Conservation (phyloP, 2,113 vertebrate species). For the Bubalus kerabau region DNA sequence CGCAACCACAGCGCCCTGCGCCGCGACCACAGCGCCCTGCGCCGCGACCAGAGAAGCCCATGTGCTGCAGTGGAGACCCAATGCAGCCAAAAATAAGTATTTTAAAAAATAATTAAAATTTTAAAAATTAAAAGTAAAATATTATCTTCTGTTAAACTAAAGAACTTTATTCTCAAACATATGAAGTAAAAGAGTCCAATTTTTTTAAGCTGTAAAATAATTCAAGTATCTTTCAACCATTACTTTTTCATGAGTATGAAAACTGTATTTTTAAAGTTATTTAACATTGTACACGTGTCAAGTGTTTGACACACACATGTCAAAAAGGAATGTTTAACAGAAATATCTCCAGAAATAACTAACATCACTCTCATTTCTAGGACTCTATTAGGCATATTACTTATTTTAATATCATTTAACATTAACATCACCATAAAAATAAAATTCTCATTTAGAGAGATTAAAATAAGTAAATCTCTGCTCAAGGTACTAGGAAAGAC, state of each 20-base stretch:
- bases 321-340: neutral
- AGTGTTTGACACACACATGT: neutral
- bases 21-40: too few relatives aligned
- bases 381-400: neutral
- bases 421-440: neutral
- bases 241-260: slow-evolving; percentile 1
- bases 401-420: neutral
- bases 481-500: neutral
- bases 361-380: slow-evolving; percentile 14
- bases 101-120: neutral
- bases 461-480: neutral
- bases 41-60: neutral
- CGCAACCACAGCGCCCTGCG: rapidly evolving
- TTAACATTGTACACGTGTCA: neutral
- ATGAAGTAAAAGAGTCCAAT: neutral
- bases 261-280: neutral
- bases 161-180: neutral
- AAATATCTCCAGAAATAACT: neutral
- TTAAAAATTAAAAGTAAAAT: neutral
- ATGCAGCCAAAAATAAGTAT: neutral
- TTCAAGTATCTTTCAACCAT: neutral
- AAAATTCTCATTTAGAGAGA: neutral
- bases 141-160: neutral
- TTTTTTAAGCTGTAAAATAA: neutral
- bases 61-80: neutral